Evolutionary conservation across 2,888 invertebrate species (phyloP), one percentile per base, ranked within the genome.

Genomic region (Panopea generosa): DNA sequence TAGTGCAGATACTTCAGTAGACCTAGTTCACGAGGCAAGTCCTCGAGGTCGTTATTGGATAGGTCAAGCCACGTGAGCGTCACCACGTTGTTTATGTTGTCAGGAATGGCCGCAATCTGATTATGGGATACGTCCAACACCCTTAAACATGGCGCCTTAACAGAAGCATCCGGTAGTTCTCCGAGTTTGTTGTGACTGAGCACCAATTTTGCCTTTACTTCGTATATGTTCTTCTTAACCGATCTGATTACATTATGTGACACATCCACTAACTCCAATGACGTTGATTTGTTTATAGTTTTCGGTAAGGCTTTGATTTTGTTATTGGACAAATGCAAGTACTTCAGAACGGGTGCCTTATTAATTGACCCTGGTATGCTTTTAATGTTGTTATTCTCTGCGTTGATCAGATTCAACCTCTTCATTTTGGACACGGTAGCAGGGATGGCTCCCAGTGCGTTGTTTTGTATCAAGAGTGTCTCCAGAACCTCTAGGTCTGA

Each of bases 21-120:
- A 1, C 91, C 90, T 14, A 91, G 63, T 53, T 90, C 88, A 14
- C 87, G 76, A 0, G 91, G 89, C 14, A 91, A 57, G 47, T 90
- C 91, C 29, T 84, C 82, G 47, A 92, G 78, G 47, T 90, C 86
- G 79, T 98, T 98, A 84, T 95, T 93, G 0, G 96, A 95, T 45
- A 98, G 93, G 86, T 96, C 94, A 70, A 98, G 93, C 7, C 94
- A 84, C 16, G 89, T 90, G 45, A 92, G 79, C 43, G 91, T 90
- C 50, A 76, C 65, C 2, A 92, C 85, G 50, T 86, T 87, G 76
- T 90, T 84, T 16, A 92, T 87, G 73, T 86, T 88, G 45, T 87
- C 84, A 0, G 92, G 91, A 4, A 91, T 78, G 16, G 67, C 61
- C 4, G 85, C 82, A 29, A 92, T 85, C 50, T 79, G 81, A 76